Evolutionary conservation across 2,888 invertebrate species (phyloP), one percentile per base, ranked within the genome.

Genomic region (Lymantria dispar): DNA sequence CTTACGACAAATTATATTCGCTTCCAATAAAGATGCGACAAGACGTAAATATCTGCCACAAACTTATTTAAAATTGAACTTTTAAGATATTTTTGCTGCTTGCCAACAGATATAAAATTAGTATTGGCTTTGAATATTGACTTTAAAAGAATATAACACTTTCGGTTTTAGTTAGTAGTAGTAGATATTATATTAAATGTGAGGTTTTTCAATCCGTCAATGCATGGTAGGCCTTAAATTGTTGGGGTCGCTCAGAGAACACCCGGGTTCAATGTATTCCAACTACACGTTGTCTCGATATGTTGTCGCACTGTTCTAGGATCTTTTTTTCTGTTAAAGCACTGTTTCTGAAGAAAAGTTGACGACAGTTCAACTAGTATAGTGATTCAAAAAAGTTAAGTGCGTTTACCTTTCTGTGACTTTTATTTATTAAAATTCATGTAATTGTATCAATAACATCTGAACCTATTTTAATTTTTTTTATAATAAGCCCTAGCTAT

Each of bases 261-360:
- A 51, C 53, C 43, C 50, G 71, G 69, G 78, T 78, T 79, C 78
- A 80, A 70, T 61, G 76, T 53, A 70, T 64, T 63, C 60, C 59
- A 61, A 64, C 64, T 65, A 62, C 62, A 64, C 61, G 64, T 56
- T 62, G 61, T 54, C 56, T 60, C 54, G 56, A 54, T 59, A 54
- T 53, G 58, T 50, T 57, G 62, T 58, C 61, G 54, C 60, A 64
- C 55, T 67, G 58, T 61, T 67, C 60, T 53, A 53, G 52, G 49
- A 39, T 0, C 7, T 48, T 46, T 58, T 59, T 61, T 5, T 54
- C 13, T 43, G 41, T 42, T 15, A 46, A 39, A 40, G 38, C 45
- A 43, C 42, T 50, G 50, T 47, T 3, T 22, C 22, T 22, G 22
- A 22, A 22, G 5, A 22, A 22, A 22, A 22, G n/a, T n/a, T n/a